Conservation (phyloP, 2,113 vertebrate genomes). For the Austrofundulus limnaeus region DNA sequence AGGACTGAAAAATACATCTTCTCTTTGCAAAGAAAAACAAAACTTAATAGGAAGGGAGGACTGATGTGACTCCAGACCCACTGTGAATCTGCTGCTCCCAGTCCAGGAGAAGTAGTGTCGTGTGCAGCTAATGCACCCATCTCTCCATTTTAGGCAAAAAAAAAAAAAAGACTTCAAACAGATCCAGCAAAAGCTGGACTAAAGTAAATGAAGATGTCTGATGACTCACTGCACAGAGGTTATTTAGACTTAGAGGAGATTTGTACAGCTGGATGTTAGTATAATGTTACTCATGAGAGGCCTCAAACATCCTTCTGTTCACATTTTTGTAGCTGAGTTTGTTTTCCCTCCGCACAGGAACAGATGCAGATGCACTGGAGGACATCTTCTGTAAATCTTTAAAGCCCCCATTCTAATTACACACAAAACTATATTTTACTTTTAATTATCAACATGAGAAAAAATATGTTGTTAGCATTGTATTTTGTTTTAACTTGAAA, state of each 20-base stretch:
- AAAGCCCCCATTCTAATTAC: too few relatives aligned
- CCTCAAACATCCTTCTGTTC: neutral
- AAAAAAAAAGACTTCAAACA: neutral
- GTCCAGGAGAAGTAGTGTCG: neutral
- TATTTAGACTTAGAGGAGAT: neutral
- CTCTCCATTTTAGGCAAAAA: slow-evolving; percentile 19
- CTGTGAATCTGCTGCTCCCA: neutral
- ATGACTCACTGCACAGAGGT: neutral
- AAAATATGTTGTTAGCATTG: too few relatives aligned
- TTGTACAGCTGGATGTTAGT: neutral
- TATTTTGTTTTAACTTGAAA: too few relatives aligned
- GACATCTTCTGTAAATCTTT: too few relatives aligned
- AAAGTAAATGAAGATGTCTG: neutral
- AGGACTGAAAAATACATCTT: neutral
- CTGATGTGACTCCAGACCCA: neutral
- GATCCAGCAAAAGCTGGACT: neutral
- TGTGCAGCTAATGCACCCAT: slow-evolving; percentile 16
- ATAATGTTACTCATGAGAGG: neutral
- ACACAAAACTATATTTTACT: too few relatives aligned
- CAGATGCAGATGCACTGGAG: neutral
- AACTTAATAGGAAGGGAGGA: neutral
- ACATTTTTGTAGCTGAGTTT: slow-evolving; percentile 15
- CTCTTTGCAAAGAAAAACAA: neutral
- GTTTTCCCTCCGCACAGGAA: slow-evolving; percentile 7
- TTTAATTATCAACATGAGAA: too few relatives aligned